Percentiles rank a stretch among this genome's conserved stretches.
These are phyloP conservation scores for Protodeltote pygarga DNA, from an alignment of 2,888 invertebrate species.

Conservation along the genomic window DNA sequence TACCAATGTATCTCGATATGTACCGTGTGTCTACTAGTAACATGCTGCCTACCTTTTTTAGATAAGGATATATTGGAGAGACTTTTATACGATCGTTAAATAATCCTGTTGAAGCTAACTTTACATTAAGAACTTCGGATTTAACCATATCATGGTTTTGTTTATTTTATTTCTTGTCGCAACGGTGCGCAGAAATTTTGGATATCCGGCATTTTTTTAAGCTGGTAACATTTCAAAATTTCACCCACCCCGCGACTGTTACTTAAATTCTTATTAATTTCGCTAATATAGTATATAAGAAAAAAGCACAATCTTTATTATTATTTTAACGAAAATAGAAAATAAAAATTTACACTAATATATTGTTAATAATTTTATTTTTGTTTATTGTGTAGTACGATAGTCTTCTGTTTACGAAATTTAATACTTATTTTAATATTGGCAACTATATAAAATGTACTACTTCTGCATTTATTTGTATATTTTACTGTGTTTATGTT, in stretches of 20 bases:
- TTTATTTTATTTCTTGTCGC: conserved; percentile 57
- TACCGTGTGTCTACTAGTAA: conserved; percentile 75
- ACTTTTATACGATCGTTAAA: conserved; percentile 87
- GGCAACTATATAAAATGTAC: conserved; percentile 71
- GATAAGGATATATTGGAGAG: conserved; percentile 86
- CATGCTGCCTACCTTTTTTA: conserved; percentile 83
- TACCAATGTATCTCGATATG: conserved; percentile 63
- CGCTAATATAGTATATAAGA: conserved; percentile 83
- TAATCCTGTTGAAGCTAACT: conserved; percentile 84
- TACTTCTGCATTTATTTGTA: conserved; percentile 84
- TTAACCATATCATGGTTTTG: conserved; percentile 77
- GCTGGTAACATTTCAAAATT: conserved; percentile 67
- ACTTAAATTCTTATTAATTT: conserved; percentile 69
- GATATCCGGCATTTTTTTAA: conserved; percentile 52
- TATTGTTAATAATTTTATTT: conserved; percentile 86
- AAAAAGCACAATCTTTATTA: conserved; percentile 81
- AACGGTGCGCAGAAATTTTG: conserved; percentile 52
- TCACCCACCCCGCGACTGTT: conserved; percentile 55
- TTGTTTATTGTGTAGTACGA: conserved; percentile 71
- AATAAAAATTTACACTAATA: conserved; percentile 75
- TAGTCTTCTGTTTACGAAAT: conserved; percentile 67
- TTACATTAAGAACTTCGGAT: conserved; percentile 82
- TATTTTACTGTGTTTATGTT: conserved; percentile 85
- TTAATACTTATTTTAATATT: conserved; percentile 71
- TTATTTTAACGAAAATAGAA: conserved; percentile 74